phyloP scores from a whole-genome alignment of 2,888 invertebrate species.

The Cephus nigrinus region DNA sequence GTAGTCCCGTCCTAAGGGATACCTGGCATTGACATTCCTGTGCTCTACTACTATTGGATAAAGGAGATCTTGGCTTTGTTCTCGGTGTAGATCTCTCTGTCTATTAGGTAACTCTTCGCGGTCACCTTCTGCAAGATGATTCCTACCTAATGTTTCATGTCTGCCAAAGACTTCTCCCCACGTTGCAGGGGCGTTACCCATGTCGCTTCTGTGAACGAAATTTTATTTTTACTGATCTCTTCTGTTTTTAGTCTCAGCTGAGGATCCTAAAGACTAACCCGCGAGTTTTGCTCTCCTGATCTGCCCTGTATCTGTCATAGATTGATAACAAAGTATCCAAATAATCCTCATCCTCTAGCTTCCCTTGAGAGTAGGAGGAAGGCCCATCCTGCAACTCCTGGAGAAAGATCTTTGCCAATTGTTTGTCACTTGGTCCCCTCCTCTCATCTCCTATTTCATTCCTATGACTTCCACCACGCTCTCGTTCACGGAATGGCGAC shows the following conservation, averaged over 20 bases:
- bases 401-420: constrained; percentile 38
- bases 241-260: background rate
- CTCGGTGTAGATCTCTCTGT: constrained; percentile 16
- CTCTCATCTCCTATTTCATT: constrained; percentile 28
- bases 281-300: constrained; percentile 39
- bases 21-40: constrained; percentile 55
- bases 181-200: background rate
- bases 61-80: constrained; percentile 39
- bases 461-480: constrained; percentile 47
- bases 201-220: background rate
- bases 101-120: background rate
- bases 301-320: constrained; percentile 41
- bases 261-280: constrained; percentile 30
- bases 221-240: background rate
- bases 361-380: constrained; percentile 33
- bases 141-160: constrained; percentile 24
- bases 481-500: constrained; percentile 58
- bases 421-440: constrained; percentile 28
- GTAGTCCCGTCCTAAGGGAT: constrained; percentile 49
- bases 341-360: constrained; percentile 42
- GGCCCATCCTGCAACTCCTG: constrained; percentile 42
- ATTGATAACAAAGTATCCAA: constrained; percentile 38
- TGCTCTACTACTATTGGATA: constrained; percentile 42
- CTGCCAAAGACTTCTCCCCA: constrained; percentile 43
- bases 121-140: background rate